Conservation (phyloP, 2,113 vertebrate species). For the Stigmatopora argus region DNA sequence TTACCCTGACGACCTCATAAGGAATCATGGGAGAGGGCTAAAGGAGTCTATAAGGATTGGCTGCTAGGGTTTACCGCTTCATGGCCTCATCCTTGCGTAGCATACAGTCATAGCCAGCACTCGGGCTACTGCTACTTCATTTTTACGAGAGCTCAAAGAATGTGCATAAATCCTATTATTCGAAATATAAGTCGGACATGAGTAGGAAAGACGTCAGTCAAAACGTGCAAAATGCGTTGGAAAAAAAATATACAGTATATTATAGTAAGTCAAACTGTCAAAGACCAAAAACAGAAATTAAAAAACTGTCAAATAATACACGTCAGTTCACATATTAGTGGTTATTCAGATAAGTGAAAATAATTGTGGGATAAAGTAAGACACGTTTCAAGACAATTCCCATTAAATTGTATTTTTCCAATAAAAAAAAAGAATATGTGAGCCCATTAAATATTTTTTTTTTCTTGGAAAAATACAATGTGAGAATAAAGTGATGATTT, state of each 20-base stretch:
- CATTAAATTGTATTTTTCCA: neutral
- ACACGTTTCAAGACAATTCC: neutral
- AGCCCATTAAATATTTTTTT: too few relatives aligned
- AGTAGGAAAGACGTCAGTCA: too few relatives aligned
- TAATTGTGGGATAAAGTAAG: neutral
- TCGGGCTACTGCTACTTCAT: constrained; percentile 47
- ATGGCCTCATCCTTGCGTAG: constrained; percentile 34
- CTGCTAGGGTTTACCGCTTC: constrained; percentile 50
- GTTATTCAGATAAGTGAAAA: neutral
- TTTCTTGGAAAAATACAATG: neutral
- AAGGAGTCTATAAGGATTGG: constrained; percentile 38
- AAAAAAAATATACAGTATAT: neutral
- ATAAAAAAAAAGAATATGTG: neutral
- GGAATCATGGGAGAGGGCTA: constrained; percentile 41
- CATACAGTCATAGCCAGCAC: constrained; percentile 35
- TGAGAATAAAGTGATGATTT: neutral
- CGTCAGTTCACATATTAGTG: too few relatives aligned
- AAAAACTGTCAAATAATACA: neutral
- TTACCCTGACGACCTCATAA: constrained; percentile 33
- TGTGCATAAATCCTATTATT: neutral
- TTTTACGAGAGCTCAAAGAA: constrained; percentile 23
- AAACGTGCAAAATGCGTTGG: too few relatives aligned
- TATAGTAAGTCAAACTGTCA: too few relatives aligned
- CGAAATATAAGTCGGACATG: too few relatives aligned
- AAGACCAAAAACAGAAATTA: too few relatives aligned